phyloP scores from a whole-genome alignment of 2,888 invertebrate genomes.

The Syritta pipiens region DNA sequence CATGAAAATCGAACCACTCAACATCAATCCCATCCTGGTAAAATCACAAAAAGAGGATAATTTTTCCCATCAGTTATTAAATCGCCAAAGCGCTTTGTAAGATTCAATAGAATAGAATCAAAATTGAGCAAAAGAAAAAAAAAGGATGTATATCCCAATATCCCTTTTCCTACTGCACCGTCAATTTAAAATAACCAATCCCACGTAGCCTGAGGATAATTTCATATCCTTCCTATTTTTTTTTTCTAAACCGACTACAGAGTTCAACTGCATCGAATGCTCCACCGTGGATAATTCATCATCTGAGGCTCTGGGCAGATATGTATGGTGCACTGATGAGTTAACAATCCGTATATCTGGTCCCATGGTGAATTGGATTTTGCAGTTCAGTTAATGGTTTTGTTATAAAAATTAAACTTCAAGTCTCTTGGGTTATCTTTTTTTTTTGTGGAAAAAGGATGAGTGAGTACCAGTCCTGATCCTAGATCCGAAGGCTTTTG shows the following conservation, averaged over 20 bases:
- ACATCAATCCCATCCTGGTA: too few relatives aligned
- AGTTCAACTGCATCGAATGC: not conserved
- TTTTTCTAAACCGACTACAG: not conserved
- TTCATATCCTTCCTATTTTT: not conserved
- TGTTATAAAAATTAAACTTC: not conserved
- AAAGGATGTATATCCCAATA: not conserved
- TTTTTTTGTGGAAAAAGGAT: not conserved
- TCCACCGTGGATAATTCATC: not conserved
- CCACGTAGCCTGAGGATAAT: not conserved
- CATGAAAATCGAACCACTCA: too few relatives aligned
- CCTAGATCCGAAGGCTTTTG: too few relatives aligned
- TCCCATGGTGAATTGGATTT: not conserved
- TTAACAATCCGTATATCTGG: not conserved
- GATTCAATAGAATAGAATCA: too few relatives aligned
- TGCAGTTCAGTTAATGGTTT: not conserved
- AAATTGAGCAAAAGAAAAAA: too few relatives aligned
- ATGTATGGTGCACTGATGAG: not conserved
- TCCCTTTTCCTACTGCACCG: not conserved
- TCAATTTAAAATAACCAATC: not conserved
- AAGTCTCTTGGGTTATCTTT: not conserved
- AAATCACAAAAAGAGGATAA: too few relatives aligned
- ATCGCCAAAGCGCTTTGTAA: too few relatives aligned
- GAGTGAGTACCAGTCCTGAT: not conserved
- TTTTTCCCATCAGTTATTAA: too few relatives aligned
- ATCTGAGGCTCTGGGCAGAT: not conserved